Conservation (phyloP, 2,113 vertebrate species). For the Dipodomys stephensi region DNA sequence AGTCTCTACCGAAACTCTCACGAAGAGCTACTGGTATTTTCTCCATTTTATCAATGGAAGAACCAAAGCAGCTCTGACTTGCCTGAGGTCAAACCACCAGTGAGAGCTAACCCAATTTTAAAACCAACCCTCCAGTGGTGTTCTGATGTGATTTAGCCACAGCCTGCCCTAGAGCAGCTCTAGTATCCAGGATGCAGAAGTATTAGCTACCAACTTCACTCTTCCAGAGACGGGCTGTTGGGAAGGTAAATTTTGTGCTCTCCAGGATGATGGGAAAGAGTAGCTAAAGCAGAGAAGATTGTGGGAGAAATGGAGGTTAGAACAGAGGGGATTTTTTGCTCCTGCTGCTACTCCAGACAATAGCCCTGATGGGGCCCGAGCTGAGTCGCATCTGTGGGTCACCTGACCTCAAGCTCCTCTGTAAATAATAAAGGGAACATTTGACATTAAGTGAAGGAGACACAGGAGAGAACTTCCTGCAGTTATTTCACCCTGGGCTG, state of each 20-base stretch:
- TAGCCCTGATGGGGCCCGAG: not conserved
- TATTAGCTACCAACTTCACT: not conserved
- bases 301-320: not conserved
- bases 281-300: not conserved
- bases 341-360: not conserved
- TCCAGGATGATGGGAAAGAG: not conserved
- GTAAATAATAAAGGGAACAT: conserved; percentile 42
- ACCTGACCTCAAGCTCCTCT: conserved; percentile 31
- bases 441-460: conserved; percentile 27
- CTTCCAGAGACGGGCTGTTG: not conserved
- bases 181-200: not conserved
- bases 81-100: not conserved
- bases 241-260: not conserved
- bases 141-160: not conserved
- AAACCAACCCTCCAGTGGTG: not conserved
- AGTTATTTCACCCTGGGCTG: not conserved
- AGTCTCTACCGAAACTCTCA: not conserved
- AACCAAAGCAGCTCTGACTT: not conserved
- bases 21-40: not conserved
- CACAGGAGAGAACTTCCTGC: not conserved
- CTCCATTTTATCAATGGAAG: not conserved
- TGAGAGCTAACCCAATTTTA: not conserved
- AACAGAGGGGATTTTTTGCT: not conserved
- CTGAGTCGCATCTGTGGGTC: not conserved
- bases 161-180: not conserved